Conservation (phyloP, 2,797 vertebrate species). For the Sebastes trivittatus region DNA sequence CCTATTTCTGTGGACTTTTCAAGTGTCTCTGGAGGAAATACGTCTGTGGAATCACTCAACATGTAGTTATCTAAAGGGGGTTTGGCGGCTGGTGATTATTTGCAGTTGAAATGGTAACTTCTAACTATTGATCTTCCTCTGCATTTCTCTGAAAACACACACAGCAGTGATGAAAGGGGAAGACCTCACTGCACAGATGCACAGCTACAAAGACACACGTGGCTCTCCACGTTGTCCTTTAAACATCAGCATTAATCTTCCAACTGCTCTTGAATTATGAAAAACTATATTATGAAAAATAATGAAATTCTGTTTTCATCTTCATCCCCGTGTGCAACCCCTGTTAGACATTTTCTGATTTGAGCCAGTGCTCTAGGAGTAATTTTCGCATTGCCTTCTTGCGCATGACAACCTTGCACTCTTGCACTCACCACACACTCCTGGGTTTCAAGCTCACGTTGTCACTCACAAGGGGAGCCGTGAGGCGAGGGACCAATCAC, state of each 20-base stretch:
- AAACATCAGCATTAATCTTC: not conserved
- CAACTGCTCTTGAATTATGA: not conserved
- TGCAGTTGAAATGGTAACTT: conserved; percentile 30
- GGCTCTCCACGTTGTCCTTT: not conserved
- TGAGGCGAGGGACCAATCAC: conserved; percentile 61
- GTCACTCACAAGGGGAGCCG: conserved; percentile 57
- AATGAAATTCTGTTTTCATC: not conserved
- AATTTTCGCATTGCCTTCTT: not conserved
- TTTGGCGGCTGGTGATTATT: conserved; percentile 18
- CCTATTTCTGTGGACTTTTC: not conserved
- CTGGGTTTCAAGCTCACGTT: conserved; percentile 70
- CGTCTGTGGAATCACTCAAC: conserved; percentile 3
- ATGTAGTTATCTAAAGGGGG: not conserved
- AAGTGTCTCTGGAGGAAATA: not conserved
- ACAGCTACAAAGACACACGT: not conserved
- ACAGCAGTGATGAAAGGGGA: not conserved
- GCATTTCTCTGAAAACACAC: not conserved
- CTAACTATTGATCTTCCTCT: conserved; percentile 17
- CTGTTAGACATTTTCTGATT: not conserved
- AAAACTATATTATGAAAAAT: not conserved
- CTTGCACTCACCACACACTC: conserved; percentile 16
- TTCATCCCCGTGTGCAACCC: not conserved
- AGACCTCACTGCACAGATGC: not conserved
- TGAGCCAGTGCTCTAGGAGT: not conserved
- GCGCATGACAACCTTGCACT: not conserved